Percentiles rank a stretch among this genome's conserved stretches.
phyloP scores from a whole-genome alignment of 2,797 vertebrate genomes.

The Sebastes hubbsi region DNA sequence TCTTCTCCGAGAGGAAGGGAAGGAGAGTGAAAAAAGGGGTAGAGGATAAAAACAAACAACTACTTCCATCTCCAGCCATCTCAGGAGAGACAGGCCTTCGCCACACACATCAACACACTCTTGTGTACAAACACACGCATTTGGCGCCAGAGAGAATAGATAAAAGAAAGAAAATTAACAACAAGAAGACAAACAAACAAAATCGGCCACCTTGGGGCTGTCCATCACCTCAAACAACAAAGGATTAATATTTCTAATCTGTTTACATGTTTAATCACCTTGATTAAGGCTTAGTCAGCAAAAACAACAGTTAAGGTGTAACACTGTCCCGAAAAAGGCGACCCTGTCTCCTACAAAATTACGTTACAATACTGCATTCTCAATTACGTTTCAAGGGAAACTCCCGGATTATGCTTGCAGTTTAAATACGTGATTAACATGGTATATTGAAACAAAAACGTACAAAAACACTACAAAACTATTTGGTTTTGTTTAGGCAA shows the following conservation, averaged over 20 bases:
- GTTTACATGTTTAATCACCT: conserved; percentile 49
- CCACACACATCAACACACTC: conserved; percentile 32
- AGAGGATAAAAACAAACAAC: conserved; percentile 43
- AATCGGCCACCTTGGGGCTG: conserved; percentile 32
- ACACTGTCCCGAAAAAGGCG: neutral
- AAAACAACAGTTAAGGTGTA: neutral
- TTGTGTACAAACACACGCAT: neutral
- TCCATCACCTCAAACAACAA: conserved; percentile 49
- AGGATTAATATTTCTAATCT: conserved; percentile 56
- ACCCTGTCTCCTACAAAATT: neutral
- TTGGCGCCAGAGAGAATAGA: conserved; percentile 21
- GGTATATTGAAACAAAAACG: neutral
- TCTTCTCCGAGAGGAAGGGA: conserved; percentile 40
- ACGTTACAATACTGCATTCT: neutral
- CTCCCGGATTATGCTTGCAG: neutral
- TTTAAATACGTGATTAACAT: neutral
- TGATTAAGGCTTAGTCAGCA: conserved; percentile 19
- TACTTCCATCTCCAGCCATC: conserved; percentile 47
- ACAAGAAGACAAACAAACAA: conserved; percentile 37
- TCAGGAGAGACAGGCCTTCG: conserved; percentile 40
- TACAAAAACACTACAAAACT: neutral
- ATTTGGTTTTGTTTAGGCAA: neutral
- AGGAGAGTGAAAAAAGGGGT: neutral
- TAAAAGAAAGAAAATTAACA: conserved; percentile 47
- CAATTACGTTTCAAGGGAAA: neutral